Evolutionary conservation across 2,888 invertebrate genomes (phyloP).

Genomic region (Lepidocyrtinus sp.): DNA sequence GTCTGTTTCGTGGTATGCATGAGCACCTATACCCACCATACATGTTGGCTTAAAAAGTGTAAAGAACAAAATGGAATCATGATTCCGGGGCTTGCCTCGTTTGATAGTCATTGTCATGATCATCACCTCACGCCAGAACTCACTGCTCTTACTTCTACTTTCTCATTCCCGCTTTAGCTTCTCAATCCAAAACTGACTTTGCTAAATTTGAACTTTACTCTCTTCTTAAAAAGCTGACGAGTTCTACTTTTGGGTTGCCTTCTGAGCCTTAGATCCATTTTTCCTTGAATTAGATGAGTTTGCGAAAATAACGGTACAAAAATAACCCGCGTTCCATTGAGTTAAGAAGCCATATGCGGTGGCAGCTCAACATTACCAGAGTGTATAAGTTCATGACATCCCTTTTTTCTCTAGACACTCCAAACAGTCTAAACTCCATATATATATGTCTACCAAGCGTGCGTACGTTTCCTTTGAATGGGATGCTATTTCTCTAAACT

Average conservation of each 20-base stretch:
- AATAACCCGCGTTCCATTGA: constrained; percentile 30
- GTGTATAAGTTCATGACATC: background rate
- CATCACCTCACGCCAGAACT: constrained; percentile 22
- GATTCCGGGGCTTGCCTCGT: constrained; percentile 40
- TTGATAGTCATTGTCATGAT: constrained; percentile 53
- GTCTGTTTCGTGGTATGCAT: constrained; percentile 19
- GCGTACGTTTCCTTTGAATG: background rate
- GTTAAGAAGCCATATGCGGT: background rate
- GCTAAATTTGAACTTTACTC: constrained; percentile 24
- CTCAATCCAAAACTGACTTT: constrained; percentile 15
- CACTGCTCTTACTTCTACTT: constrained; percentile 22
- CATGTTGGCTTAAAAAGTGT: background rate
- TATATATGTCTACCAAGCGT: background rate
- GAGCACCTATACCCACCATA: background rate
- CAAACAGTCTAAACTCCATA: background rate
- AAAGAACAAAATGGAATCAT: constrained; percentile 31
- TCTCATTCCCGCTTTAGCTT: constrained; percentile 8
- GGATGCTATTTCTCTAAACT: background rate
- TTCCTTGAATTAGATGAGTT: constrained; percentile 49
- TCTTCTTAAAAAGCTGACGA: constrained; percentile 23
- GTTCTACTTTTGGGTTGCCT: constrained; percentile 23
- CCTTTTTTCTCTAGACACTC: no score
- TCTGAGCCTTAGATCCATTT: constrained; percentile 27
- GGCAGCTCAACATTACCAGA: background rate
- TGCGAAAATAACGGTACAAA: constrained; percentile 53